Evolutionary conservation across 2,113 vertebrate genomes (phyloP).

Genomic region (Cottus gobio): DNA sequence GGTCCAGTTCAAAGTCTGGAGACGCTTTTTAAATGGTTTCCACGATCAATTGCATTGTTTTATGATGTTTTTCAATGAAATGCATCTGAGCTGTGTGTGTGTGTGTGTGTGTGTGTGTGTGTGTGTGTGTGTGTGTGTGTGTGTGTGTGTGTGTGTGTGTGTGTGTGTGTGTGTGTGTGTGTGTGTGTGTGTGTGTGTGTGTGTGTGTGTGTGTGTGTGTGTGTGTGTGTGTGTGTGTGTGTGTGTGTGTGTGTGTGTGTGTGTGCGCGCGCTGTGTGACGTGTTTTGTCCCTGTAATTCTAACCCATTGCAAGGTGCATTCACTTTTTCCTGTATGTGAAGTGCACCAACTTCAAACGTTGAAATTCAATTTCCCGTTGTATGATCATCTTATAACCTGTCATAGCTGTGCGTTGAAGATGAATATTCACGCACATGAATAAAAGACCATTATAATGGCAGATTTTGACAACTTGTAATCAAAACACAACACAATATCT

Average conservation of each 20-base stretch:
- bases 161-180: too few relatives aligned
- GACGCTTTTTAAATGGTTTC: neutral
- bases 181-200: too few relatives aligned
- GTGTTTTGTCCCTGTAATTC: neutral
- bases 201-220: too few relatives aligned
- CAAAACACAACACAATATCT: constrained; percentile 13
- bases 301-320: neutral
- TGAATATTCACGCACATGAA: constrained; percentile 1
- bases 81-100: neutral
- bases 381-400: too few relatives aligned
- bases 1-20: neutral
- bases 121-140: too few relatives aligned
- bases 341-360: neutral
- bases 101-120: too few relatives aligned
- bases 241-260: too few relatives aligned
- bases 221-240: too few relatives aligned
- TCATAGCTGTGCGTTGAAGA: neutral
- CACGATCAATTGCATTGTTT: neutral
- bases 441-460: neutral
- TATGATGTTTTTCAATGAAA: neutral
- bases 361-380: neutral
- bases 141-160: too few relatives aligned
- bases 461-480: neutral
- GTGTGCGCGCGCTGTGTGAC: neutral
- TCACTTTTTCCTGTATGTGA: neutral